Evolutionary conservation across 2,113 vertebrate genomes (phyloP), one percentile per base, ranked within the genome.

Genomic region (Zapus hudsonius): DNA sequence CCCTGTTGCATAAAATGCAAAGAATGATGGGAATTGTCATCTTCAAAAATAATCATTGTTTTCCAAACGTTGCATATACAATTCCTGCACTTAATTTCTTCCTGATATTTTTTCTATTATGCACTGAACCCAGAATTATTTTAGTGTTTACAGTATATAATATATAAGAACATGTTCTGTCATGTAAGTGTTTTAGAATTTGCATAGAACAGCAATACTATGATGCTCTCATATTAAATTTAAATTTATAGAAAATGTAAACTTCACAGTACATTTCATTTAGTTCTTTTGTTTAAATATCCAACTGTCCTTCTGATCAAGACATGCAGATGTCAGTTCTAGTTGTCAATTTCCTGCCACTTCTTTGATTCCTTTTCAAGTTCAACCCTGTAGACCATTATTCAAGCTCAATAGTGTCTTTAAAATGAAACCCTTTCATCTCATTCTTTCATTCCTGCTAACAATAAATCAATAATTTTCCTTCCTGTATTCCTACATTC

Each of bases 251-350:
- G 38, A 85, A 82, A 84, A n/a, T 29, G 4, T 57, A 40, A 84
- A 22, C 19, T 13, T 91, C 25, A 80, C 76, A 20, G 4, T 44
- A 70, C 3, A 40, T 36, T 42, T 83, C 61, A 40, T 15, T 91
- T n/a, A 23, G 11, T 72, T 87, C 29, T 25, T 59, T 33, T 57
- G 33, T 84, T 81, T 61, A 55, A 3, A 78, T 42, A 52, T 61
- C 59, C 5, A 36, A 13, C 74, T 84, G 95, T 78, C 31, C 27
- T 84, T 92, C 22, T 84, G 40, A 90, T 75, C 25, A 92, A 87
- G 42, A 40, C 33, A 16, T 42, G 7, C 5, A 33, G 17, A 13
- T 42, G 79, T 93, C 79, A 80, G 33, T 40, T 87, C 25, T 57
- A 52, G 55, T 72, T 59, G 25, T 29, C 27, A 36, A 63, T n/a